A percentile compares a stretch with the other conserved stretches of the same genome.
Evolutionary conservation across 2,888 invertebrate genomes (phyloP).

Genomic region (Folsomia candida): DNA sequence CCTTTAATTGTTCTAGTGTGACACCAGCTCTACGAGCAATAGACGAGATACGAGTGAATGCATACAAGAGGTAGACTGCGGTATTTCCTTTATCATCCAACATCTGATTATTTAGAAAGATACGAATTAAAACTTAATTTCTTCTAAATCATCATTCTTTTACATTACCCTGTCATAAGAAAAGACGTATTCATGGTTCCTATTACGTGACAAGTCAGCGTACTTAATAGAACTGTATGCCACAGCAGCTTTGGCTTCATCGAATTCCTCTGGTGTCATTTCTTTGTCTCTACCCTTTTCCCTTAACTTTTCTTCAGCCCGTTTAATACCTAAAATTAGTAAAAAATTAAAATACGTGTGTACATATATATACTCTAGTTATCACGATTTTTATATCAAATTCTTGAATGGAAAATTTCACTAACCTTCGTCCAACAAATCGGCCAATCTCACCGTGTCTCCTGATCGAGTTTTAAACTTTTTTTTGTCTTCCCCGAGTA

Average conservation of each 20-base stretch:
- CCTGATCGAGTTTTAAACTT: conserved; percentile 98
- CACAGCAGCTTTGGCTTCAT: conserved; percentile 80
- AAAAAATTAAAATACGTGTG: no score
- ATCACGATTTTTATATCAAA: neutral
- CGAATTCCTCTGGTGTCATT: conserved; percentile 75
- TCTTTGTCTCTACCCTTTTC: conserved; percentile 86
- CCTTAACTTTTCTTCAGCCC: conserved; percentile 75
- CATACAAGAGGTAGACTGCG: conserved; percentile 94
- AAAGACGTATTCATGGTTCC: conserved; percentile 92
- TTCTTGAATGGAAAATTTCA: neutral
- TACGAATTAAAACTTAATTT: conserved; percentile 1
- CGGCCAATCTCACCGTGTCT: conserved; percentile 82
- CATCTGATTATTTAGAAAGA: no score
- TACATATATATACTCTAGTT: neutral
- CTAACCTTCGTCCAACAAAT: conserved; percentile 82
- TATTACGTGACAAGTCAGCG: conserved; percentile 90
- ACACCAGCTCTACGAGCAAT: conserved; percentile 78
- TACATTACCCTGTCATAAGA: conserved; percentile 80
- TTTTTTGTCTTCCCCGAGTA: conserved; percentile 96
- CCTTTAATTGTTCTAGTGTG: conserved; percentile 62
- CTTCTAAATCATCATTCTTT: neutral
- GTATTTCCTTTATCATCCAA: conserved; percentile 98
- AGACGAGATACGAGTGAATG: conserved; percentile 87
- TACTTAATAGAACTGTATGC: conserved; percentile 99
- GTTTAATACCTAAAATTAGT: conserved; percentile 61